phyloP scores from a whole-genome alignment of 2,888 invertebrate species.

The Leuctra nigra region DNA sequence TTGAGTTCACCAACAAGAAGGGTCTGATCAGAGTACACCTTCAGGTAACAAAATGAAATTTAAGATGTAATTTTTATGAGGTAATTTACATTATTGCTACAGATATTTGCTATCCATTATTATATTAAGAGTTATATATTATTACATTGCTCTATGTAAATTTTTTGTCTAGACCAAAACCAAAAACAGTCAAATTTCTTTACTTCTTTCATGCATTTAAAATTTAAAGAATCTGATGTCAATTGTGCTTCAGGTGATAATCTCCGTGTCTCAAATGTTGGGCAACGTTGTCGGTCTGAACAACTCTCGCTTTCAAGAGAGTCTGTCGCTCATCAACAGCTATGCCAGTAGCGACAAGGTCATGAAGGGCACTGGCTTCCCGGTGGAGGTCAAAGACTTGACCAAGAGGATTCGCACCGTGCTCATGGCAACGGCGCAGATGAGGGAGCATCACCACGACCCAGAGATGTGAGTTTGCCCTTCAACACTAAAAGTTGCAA shows the following conservation, averaged over 20 bases:
- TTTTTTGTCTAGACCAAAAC: too few species aligned
- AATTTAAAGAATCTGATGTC: too few species aligned
- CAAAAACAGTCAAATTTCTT: too few species aligned
- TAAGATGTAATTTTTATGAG: too few species aligned
- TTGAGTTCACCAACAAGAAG: conserved; percentile 77
- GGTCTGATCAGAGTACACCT: conserved; percentile 84
- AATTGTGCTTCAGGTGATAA: conserved; percentile 63
- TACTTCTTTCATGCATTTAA: too few species aligned
- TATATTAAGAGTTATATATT: too few species aligned
- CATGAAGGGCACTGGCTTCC: conserved; percentile 88
- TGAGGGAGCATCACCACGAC: conserved; percentile 85
- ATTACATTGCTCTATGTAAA: too few species aligned
- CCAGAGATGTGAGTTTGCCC: too few species aligned
- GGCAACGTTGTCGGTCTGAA: conserved; percentile 86
- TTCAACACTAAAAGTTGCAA: too few species aligned
- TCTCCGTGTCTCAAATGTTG: conserved; percentile 89
- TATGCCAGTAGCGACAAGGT: conserved; percentile 90
- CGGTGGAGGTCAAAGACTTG: conserved; percentile 85
- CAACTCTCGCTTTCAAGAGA: conserved; percentile 92
- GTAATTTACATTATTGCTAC: too few species aligned
- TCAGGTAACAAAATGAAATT: too few species aligned
- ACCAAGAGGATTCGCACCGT: conserved; percentile 91
- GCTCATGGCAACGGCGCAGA: conserved; percentile 88
- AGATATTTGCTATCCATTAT: too few species aligned
- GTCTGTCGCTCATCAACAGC: conserved; percentile 84